Evolutionary conservation across 2,888 invertebrate genomes (phyloP), one percentile per base, ranked within the genome.

Genomic region (Hirtodrosophila histrioides): DNA sequence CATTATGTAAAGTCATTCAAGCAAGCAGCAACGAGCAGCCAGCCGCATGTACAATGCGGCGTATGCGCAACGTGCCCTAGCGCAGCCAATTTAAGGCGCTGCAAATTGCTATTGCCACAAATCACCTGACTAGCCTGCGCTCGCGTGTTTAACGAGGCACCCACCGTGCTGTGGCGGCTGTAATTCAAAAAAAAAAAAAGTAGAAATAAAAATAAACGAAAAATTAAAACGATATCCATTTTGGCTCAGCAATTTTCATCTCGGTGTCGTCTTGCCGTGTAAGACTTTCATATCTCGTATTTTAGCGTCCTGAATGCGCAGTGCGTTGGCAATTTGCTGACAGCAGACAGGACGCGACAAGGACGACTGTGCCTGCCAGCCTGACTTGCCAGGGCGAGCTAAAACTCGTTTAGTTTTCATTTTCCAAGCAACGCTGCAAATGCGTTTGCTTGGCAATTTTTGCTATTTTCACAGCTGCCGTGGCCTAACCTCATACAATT

Each of bases 341-440:
- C 77, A 76, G 78, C 66, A 69, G 72, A 65, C 76, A 70, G 51
- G 37, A 51, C 48, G 23, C 40, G 61, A 23, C 62, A 64, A 54
- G 54, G 45, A 50, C 56, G 61, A 40, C 54, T 29, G 31, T 12
- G 41, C 39, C 31, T 43, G 41, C 48, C 55, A 9, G 55, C 23
- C 44, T 29, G 46, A 41, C 51, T 58, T 44, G 62, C 50, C 57
- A 46, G 48, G 58, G 36, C 66, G 68, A 35, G 46, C 71, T 63
- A 68, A 67, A 85, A 83, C 84, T 84, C 86, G 86, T 84, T 84
- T 84, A 85, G 85, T 85, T 84, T 85, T 81, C 85, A 85, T 84
- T 83, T 83, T 75, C 41, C 67, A 49, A 40, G 71, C 57, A 65
- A 51, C 60, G 63, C 60, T 74, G 74, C 66, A 72, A 79, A 80